Conservation (phyloP, 2,888 invertebrate genomes). For the Diaphora mendica region DNA sequence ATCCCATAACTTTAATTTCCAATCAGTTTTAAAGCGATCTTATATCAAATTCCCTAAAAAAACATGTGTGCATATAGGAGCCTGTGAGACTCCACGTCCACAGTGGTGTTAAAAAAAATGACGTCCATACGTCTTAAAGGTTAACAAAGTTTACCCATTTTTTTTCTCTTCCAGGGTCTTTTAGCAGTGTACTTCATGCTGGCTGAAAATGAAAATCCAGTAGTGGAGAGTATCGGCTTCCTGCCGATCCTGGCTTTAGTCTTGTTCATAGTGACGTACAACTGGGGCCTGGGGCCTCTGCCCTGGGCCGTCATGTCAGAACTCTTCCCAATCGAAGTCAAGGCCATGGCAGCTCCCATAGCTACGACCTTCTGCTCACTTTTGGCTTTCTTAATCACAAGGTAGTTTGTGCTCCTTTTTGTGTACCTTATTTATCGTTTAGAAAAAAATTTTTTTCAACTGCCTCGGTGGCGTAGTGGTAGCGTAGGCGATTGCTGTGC, state of each 20-base stretch:
- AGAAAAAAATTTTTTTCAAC: too few species aligned
- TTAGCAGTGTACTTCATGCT: constrained; percentile 89
- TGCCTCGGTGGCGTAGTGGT: too few species aligned
- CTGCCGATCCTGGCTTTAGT: constrained; percentile 90
- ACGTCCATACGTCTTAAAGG: too few species aligned
- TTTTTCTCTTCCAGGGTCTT: constrained; percentile 75
- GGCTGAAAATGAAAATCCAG: constrained; percentile 69
- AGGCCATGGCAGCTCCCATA: constrained; percentile 91
- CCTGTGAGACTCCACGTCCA: too few species aligned
- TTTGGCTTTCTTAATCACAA: constrained; percentile 91
- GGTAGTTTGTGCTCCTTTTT: constrained; percentile 76
- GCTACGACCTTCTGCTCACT: constrained; percentile 93
- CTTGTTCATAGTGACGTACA: constrained; percentile 91
- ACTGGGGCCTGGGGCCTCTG: constrained; percentile 91
- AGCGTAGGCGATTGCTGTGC: too few species aligned
- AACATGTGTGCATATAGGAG: too few species aligned
- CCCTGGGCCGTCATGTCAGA: constrained; percentile 95
- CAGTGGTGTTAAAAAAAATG: too few species aligned
- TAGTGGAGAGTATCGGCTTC: constrained; percentile 86
- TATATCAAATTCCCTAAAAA: too few species aligned
- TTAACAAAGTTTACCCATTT: too few species aligned
- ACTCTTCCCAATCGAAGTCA: constrained; percentile 92
- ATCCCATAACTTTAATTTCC: too few species aligned
- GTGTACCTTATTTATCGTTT: too few species aligned
- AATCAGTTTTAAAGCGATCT: too few species aligned